Evolutionary conservation across 92 coral and sea anemone genomes (phyloP).

Genomic region (Palythoa heliodiscus): DNA sequence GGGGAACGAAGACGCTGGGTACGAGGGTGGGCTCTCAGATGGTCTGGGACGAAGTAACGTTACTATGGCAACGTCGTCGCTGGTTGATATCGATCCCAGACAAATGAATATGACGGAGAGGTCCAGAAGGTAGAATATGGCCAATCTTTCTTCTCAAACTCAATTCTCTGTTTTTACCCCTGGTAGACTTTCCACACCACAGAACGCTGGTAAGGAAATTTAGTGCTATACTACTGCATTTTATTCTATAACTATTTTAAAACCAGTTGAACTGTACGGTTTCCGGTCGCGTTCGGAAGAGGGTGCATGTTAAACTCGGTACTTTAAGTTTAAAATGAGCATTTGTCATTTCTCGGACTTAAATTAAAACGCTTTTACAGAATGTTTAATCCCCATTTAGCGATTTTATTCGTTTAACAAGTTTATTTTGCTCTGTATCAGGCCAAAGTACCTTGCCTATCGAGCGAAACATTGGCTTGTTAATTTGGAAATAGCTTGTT

Average conservation of each 20-base stretch:
- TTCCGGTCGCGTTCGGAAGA: too few species aligned
- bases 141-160: slow-evolving; percentile 49
- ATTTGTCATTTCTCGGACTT: too few species aligned
- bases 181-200: slow-evolving; percentile 65
- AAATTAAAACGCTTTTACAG: not conserved
- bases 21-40: too few species aligned
- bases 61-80: slow-evolving; percentile 34
- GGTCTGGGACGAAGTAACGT: not conserved
- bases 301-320: too few species aligned
- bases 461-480: not conserved
- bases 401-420: slow-evolving; percentile 16
- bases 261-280: too few species aligned
- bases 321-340: too few species aligned
- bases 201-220: slow-evolving; percentile 60
- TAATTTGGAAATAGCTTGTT: not conserved
- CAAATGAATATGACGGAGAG: slow-evolving; percentile 53
- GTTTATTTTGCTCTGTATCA: not conserved
- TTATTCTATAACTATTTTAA: too few species aligned
- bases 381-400: not conserved
- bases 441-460: not conserved
- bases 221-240: not conserved
- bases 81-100: not conserved
- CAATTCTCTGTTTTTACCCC: slow-evolving; percentile 40
- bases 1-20: too few species aligned
- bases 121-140: slow-evolving; percentile 4